Evolutionary conservation across 2,113 vertebrate genomes (phyloP).

Genomic region (Sylvietta virens): DNA sequence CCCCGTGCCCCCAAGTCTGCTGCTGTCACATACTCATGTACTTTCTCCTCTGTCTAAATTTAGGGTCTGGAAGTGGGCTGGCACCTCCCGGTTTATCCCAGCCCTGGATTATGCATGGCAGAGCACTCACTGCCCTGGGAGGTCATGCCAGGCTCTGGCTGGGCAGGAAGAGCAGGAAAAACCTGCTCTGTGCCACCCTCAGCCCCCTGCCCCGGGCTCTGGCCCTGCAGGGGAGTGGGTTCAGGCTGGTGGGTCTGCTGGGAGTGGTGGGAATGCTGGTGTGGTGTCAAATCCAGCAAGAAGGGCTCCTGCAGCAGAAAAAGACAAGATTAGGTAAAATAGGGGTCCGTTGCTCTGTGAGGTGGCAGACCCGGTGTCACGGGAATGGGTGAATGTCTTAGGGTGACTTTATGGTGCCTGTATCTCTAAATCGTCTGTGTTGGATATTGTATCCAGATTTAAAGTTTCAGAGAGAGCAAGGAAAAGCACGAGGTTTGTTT

Average conservation of each 20-base stretch:
- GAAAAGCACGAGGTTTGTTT: too few species aligned
- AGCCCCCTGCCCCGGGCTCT: rapidly evolving
- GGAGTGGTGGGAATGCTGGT: not conserved
- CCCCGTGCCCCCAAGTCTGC: not conserved
- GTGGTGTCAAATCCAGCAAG: not conserved
- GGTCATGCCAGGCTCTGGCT: not conserved
- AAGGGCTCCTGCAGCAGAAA: not conserved
- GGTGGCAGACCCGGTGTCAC: not conserved
- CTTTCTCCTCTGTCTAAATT: not conserved
- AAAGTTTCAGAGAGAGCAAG: too few species aligned
- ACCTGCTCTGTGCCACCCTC: not conserved
- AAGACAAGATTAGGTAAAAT: not conserved
- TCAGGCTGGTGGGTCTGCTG: not conserved
- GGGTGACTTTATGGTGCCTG: too few species aligned
- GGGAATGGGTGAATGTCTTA: too few species aligned
- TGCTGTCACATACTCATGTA: not conserved
- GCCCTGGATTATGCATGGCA: not conserved
- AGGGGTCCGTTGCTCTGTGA: rapidly evolving
- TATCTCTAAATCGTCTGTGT: too few species aligned
- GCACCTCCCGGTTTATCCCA: not conserved
- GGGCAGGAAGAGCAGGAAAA: not conserved
- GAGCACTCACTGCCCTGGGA: rapidly evolving
- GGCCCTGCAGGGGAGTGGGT: rapidly evolving
- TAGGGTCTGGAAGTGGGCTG: not conserved
- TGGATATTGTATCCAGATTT: too few species aligned